Evolutionary conservation across 2,888 invertebrate species (phyloP), one percentile per base, ranked within the genome.

Genomic region (Leucania comma): DNA sequence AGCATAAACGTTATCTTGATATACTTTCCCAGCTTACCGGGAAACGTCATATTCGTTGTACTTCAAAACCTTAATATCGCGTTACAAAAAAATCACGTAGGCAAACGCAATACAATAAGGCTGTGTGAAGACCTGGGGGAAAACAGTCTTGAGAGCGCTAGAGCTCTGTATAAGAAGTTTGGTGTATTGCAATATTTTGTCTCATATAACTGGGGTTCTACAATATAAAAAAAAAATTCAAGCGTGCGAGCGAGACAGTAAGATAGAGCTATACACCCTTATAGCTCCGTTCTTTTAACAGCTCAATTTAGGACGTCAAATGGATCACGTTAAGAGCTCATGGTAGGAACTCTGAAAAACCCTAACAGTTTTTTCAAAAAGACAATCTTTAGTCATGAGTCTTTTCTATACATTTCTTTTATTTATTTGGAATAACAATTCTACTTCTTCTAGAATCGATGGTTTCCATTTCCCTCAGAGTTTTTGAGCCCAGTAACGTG

Each of bases 61-160:
- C 48, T 68, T 46, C 8, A 38, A 17, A 69, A 38, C 46, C 17
- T 42, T 29, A 54, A 54, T 64, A 54, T 54, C 42, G 9, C 4
- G 54, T 29, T n/a, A 12, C 22, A 53, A 53, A 51, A 17, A 20
- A 42, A 32, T 26, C n/a, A n/a, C n/a, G 14, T 24, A 14, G 3
- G 3, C 26, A 35, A n/a, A 22, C 20, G 32, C 24, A 24, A 57
- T 20, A 42, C 3, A 20, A 35, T 22, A 57, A 29, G 6, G 20
- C 22, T 35, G 17, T n/a, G 24, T 17, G 6, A 24, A 68, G n/a
- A 54, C 17, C 14, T 64, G 42, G 24, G n/a, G 42, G 14, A 10
- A 48, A 17, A 50, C 48, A 24, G 42, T 3, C 3, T n/a, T 32
- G 22, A 9, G 3, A 20, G 17, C 3, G 14, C 8, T 12, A 20